Evolutionary conservation across 2,888 invertebrate species (phyloP).

Genomic region (Rhabditophanes sp.): DNA sequence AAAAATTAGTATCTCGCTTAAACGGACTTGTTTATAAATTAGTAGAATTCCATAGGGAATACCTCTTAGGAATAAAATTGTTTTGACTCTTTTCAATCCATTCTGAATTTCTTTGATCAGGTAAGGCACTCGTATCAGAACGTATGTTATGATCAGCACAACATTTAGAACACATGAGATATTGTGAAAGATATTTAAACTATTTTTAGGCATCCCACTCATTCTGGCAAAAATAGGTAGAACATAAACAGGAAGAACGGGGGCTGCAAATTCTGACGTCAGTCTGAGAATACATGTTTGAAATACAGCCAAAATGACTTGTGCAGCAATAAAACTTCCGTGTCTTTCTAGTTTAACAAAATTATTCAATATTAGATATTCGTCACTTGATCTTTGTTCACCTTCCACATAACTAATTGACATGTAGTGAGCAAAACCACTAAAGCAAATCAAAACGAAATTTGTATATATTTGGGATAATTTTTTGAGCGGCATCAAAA

Average conservation of each 20-base stretch:
- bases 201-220: constrained; percentile 45
- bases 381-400: constrained; percentile 27
- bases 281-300: constrained; percentile 46
- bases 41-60: constrained; percentile 32
- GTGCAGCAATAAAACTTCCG: constrained; percentile 30
- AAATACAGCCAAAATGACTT: constrained; percentile 28
- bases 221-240: constrained; percentile 49
- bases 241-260: constrained; percentile 47
- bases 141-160: constrained; percentile 45
- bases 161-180: constrained; percentile 46
- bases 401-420: constrained; percentile 46
- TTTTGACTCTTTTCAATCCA: constrained; percentile 32
- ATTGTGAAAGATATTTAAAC: constrained; percentile 46
- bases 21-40: no score
- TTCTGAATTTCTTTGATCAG: constrained; percentile 43
- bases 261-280: constrained; percentile 41
- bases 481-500: constrained; percentile 48
- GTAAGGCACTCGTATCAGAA: constrained; percentile 45
- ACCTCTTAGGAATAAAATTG: constrained; percentile 44
- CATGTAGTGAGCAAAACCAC: constrained; percentile 47
- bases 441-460: constrained; percentile 46
- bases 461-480: constrained; percentile 50
- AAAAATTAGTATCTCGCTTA: no score
- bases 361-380: constrained; percentile 29
- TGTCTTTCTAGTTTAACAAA: constrained; percentile 38